Evolutionary conservation across 2,113 vertebrate genomes (phyloP), one percentile per base, ranked within the genome.

Genomic region (Pedetes capensis): DNA sequence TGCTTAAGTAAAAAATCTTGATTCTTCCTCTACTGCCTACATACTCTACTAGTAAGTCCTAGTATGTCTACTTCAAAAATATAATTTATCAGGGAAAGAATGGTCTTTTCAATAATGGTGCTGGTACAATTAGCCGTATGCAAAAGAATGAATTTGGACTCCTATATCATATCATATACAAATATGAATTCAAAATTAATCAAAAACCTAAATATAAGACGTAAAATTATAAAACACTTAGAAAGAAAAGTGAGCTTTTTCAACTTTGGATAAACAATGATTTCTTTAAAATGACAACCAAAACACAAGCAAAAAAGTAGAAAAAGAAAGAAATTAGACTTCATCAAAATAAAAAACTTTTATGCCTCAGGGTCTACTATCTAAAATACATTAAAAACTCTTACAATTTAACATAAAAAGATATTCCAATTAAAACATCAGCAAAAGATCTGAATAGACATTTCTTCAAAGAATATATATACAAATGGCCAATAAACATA

Each of bases 381-480:
- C 71, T 20, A 74, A 7, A 79, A 61, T 72, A 84, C 14, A 6
- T 39, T 63, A 53, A 89, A 27, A 69, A 92, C 27, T 61, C 61
- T 51, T 87, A 89, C 14, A 81, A 76, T n/a, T n/a, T 44, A 89
- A 86, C 23, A 79, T 32, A 89, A 92, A 27, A 75, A 49, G 32
- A 89, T 2, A 91, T 81, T 25, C 49, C 42, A 44, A n/a, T 57
- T 85, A 69, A 81, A 87, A 93, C 59, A 93, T 27, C 14, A 39
- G 51, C 74, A 76, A 80, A 86, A 23, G 32, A 89, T 83, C 13
- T 86, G 16, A 81, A 44, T 9, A 80, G 71, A 76, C 34, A 76
- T 75, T 94, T 87, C 44, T 78, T 34, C 55, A 89, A 78, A 95
- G 80, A 64, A 94, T 42, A 86, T 86, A 86, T 86, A 81, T 2